Base-by-base conservation (phyloP, 2,888 invertebrate species). In the Macropis europaea region DNA sequence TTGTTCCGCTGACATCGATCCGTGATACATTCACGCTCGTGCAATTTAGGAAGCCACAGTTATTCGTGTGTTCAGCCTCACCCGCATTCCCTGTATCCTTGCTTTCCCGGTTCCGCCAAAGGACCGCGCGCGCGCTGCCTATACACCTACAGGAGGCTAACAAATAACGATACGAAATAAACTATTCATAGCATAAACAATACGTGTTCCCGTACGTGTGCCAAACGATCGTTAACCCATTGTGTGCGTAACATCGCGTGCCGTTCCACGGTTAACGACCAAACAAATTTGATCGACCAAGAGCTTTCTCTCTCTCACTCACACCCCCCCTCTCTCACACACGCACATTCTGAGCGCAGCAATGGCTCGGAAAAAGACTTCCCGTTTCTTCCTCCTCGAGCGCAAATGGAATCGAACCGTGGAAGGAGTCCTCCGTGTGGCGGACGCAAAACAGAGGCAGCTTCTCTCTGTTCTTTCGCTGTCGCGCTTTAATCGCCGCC, bases 131-230 rank as follows among this genome's bases (percentile, higher is more conserved):
- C 13, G 2, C 5, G 17, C 6, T 11, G 13, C 9, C 26, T 42
- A 42, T 43, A 52, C 19, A 13, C 9, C 38, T 11, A 34, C 22
- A 19, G 38, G 17, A 5, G 11, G 42, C 11, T 38, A 40, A 17
- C 30, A 50, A 34, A 52, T 34, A 63, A 57, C 63, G 59, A 70
- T 47, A 59, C 17, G 45, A 53, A 56, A 56, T 73, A 47, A 68
- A 69, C 73, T 63, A 73, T 73, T 69, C 59, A 63, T 30, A 17
- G 54, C 50, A 54, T 63, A 73, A 73, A 75, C 68, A 75, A 73
- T 63, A 54, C 63, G 53, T 34, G 56, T 32, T 26, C 42, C 22
- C 22, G 13, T 42, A 15, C 15, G 15, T 43, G 40, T 32, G 30
- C 19, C 56, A 7, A 47, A 3, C 57, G 52, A 24, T 52, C 63